Base-by-base conservation (phyloP, 2,113 vertebrate species). In the rabbit (Oryctolagus cuniculus) region DNA sequence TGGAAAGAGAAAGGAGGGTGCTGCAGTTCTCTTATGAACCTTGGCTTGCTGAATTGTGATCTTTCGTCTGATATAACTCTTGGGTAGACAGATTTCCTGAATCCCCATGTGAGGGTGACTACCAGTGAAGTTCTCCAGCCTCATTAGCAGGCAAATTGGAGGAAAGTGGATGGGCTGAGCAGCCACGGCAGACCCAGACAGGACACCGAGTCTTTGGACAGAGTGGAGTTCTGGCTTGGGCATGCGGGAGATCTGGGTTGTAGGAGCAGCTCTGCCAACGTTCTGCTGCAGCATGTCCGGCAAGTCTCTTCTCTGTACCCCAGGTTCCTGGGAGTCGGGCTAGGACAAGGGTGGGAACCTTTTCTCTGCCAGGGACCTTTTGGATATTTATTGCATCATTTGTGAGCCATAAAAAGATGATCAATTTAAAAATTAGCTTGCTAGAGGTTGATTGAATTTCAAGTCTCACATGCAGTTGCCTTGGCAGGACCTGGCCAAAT, bases 1-100 rank as follows among this genome's bases (percentile, higher is more conserved):
- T 21, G 24, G 79, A 69, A 89, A 77, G 77, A 93, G 84, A 94
- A 95, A 93, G 31, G 34, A 86, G 73, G 34, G 31, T 58, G 31
- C 36, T 72, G 13, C 44, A 58, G 5, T 86, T 91, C 87, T 91
- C 66, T 83, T 83, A 74, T 58, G 49, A 93, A 85, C 17, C 8
- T 11, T 24, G 22, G 51, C 92, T 91, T 86, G 55, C 72, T 89
- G 83, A 72, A 73, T 93, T 79, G 44, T 10, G 61, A n/a, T 82
- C 58, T 91, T 53, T 61, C 81, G 38, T 31, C 38, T 85, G n/a
- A 83, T 94, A 34, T 25, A 83, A 74, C 5, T 58, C 63, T 79
- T 93, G 49, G 61, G 27, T 72, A 72, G 69, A 88, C 31, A 19
- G 36, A 67, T 67, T 91, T 82, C 36, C 36, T 94, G 49, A 16